A percentile compares a stretch with the other conserved stretches of the same genome.
Evolutionary conservation across 1,140 invertebrate species (phyloP).

Genomic region (Macrobrachium rosenbergii): DNA sequence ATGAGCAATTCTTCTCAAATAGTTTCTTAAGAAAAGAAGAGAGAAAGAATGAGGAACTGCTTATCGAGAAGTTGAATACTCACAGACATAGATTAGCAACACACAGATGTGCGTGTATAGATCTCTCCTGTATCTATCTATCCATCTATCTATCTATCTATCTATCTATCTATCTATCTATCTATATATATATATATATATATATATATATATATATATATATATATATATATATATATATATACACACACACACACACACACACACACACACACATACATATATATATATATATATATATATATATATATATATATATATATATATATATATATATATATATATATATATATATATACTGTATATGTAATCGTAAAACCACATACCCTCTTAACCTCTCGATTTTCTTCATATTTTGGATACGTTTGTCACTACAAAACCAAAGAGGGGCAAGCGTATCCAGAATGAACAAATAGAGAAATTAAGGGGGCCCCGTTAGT

Average conservation of each 20-base stretch:
- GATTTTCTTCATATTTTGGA: no score
- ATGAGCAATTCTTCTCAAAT: no score
- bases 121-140: no score
- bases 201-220: conserved; percentile 21
- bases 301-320: conserved; percentile 12
- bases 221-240: conserved; percentile 18
- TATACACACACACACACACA: not conserved
- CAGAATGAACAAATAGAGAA: no score
- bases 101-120: not conserved
- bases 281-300: not conserved
- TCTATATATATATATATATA: conserved; percentile 28
- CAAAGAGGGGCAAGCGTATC: no score
- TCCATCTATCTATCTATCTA: not conserved
- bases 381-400: no score
- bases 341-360: no score
- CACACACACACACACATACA: not conserved
- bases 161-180: conserved; percentile 13
- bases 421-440: no score
- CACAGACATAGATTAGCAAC: not conserved
- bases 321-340: not conserved
- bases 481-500: no score
- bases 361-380: no score
- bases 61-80: no score
- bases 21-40: not conserved
- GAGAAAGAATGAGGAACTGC: not conserved